A percentile compares a stretch with the other conserved stretches of the same genome.
phyloP scores from a whole-genome alignment of 2,888 invertebrate species.

The Chloroclystis v-ata region DNA sequence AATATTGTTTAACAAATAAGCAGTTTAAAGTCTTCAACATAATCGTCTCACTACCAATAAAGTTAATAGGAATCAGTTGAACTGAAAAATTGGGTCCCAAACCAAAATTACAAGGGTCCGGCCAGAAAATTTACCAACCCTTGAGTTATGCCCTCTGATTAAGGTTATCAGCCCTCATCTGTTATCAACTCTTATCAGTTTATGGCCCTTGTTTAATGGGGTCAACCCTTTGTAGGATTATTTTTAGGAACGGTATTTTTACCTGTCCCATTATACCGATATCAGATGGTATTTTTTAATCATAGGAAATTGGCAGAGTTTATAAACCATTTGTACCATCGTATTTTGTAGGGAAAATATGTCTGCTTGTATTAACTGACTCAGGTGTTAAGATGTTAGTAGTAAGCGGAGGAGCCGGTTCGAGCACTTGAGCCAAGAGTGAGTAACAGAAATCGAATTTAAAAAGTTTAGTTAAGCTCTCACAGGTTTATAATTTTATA shows the following conservation, averaged over 20 bases:
- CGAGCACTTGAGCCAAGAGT: no score
- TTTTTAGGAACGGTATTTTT: conserved; percentile 46
- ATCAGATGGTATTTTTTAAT: neutral
- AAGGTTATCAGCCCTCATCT: conserved; percentile 73
- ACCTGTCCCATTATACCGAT: conserved; percentile 27
- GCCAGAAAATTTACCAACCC: conserved; percentile 66
- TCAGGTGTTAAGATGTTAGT: no score
- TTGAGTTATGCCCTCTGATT: conserved; percentile 64
- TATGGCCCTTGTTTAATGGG: conserved; percentile 47
- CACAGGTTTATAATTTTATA: no score
- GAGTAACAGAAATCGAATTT: no score
- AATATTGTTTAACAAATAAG: no score
- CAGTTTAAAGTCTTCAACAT: no score
- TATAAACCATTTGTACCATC: no score
- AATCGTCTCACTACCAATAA: conserved; percentile 24
- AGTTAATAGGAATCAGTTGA: conserved; percentile 55
- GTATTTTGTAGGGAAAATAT: no score
- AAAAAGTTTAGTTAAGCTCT: no score
- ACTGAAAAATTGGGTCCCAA: conserved; percentile 64
- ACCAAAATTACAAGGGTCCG: conserved; percentile 68
- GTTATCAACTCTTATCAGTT: conserved; percentile 14
- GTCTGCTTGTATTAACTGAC: no score
- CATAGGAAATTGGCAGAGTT: neutral
- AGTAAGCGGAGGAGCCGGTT: no score
- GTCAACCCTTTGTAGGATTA: conserved; percentile 51